Evolutionary conservation across 2,797 vertebrate genomes (phyloP), one percentile per base, ranked within the genome.

Genomic region (Coranthus polyacanthus): DNA sequence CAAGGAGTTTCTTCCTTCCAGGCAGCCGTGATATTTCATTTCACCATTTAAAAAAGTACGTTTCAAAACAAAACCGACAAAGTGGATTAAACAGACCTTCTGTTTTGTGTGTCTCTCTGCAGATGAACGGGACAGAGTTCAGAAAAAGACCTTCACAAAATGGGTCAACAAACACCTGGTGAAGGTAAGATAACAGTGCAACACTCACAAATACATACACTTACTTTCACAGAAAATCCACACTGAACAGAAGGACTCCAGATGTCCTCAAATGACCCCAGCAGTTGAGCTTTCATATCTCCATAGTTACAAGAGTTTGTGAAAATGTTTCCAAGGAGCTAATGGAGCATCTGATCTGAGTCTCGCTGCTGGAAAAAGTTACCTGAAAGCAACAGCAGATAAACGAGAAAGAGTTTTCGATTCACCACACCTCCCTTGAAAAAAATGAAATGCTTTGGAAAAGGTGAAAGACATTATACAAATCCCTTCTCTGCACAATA

Each of bases 71-170:
- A 26, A 26, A 26, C 24, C 24, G 6, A 24, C 13, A 36, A 15
- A 5, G 12, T 1, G 17, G 1, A 46, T 32, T 9, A 46, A 75
- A 49, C 34, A 58, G n/a, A n/a, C n/a, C 17, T 3, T 75, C 4
- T 67, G 5, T 62, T n/a, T 72, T 16, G 0, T 76, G 3, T 70
- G 47, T 90, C 34, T 82, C 36, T 68, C 78, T 75, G 32, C 93
- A 99, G 97, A 99, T 88, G 97, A 98, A 83, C 95, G 97, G 21
- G 97, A 98, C 70, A 90, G 96, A 12, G 97, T 99, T 37, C 97
- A 98, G 93, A 99, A 99, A 86, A 99, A 99, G 90, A 99, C 97
- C 29, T 99, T 99, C 90, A 98, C 97, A 64, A 99, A 99, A 95
- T 98, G 97, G 97, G 95, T 98, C 90, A 98, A 99, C 96, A 98